phyloP scores from a whole-genome alignment of 2,113 vertebrate genomes.

The Falcunculus frontatus region DNA sequence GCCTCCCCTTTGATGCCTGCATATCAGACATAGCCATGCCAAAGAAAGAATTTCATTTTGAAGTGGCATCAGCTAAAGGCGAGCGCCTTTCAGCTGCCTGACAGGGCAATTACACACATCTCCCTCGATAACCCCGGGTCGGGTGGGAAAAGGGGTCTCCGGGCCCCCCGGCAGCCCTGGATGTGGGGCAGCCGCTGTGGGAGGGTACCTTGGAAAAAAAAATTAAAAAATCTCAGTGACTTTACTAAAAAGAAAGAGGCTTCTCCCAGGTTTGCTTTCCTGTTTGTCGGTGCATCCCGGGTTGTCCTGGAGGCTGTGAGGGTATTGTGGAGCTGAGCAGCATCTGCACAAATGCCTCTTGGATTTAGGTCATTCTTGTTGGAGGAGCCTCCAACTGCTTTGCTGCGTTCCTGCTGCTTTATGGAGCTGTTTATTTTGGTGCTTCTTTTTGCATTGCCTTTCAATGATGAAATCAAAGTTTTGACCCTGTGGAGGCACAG shows the following conservation, averaged over 20 bases:
- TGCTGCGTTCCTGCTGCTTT: constrained; percentile 5
- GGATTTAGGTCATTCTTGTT: neutral
- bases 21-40: constrained; percentile 78
- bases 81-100: constrained; percentile 75
- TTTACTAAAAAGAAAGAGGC: neutral
- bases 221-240: too few relatives aligned
- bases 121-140: constrained; percentile 53
- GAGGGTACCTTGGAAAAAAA: neutral
- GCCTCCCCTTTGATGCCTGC: constrained; percentile 84
- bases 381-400: neutral
- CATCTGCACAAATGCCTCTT: neutral
- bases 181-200: neutral
- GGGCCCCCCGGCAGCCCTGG: neutral
- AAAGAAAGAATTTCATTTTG: constrained; percentile 87
- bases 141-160: neutral
- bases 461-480: neutral
- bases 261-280: neutral
- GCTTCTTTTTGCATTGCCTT: neutral
- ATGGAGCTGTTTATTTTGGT: neutral
- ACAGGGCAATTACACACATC: constrained; percentile 83
- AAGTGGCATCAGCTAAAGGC: constrained; percentile 80
- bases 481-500: neutral
- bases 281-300: fast-evolving
- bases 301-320: neutral
- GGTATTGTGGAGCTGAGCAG: neutral